Evolutionary conservation across 1,140 invertebrate species (phyloP), one percentile per base, ranked within the genome.

Genomic region (Charaxes varanes): DNA sequence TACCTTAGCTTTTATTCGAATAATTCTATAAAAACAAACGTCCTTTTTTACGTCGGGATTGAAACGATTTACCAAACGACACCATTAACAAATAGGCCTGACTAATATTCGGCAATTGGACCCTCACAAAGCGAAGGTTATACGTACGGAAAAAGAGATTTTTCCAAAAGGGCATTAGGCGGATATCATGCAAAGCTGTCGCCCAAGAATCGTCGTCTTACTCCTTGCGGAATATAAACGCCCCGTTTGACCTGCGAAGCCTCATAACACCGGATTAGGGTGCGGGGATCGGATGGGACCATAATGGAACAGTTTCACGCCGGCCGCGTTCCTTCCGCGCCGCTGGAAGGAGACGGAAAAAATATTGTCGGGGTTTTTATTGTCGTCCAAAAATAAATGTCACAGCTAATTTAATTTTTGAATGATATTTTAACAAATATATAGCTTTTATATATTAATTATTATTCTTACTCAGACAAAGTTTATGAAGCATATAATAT

Each of bases 211-310:
- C 18, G 15, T 5, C 7, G 10, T 37, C 16, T 37, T 37, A 37
- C 27, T 27, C 19, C n/a, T 24, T 11, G 22, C 16, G 18, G 34
- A 37, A 41, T 41, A 36, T 40, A 36, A 47, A 47, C 10, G 31
- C 13, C 7, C 18, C n/a, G 41, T 26, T 45, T 41, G 41, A 38
- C 51, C 51, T 37, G 19, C 10, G 41, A 54, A 54, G 41, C 51
- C 51, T 28, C 21, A 41, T 49, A 38, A 49, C 41, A 11, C 24
- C 37, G 45, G 46, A 54, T 49, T 37, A 37, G 43, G 47, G 41
- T 17, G 34, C 44, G n/a, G 15, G 37, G 31, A 43, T 40, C 47
- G 40, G 47, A 50, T n/a, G 35, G 41, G 23, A 31, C 30, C 35
- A 32, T 43, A 50, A 43, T 43, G 40, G 41, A 26, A 27, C 41